Evolutionary conservation across 2,888 invertebrate genomes (phyloP), one percentile per base, ranked within the genome.

Genomic region (Aporophyla nigra): DNA sequence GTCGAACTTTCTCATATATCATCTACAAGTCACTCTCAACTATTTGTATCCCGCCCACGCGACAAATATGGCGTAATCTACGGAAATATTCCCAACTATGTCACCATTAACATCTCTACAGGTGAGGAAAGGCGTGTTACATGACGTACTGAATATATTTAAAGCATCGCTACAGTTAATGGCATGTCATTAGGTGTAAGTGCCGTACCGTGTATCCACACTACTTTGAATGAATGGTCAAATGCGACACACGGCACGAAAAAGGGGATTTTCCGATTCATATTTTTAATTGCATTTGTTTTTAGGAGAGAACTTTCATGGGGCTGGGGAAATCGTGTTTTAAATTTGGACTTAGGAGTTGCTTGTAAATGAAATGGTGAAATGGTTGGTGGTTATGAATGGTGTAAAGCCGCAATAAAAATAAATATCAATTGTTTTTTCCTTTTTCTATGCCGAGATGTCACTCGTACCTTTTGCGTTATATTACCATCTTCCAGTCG

Each of bases 111-210:
- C 58, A 81, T 85, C 81, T 66, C 70, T 46, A 53, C 43, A 70
- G 66, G 70, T 75, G 76, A 85, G 82, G 46, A 85, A 82, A 86
- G 27, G 65, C 59, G 59, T 66, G 70, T 63, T 76, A 79, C 86
- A 71, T 66, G n/a, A n/a, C n/a, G 69, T 33, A 71, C 68, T 56
- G 84, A 77, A 84, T 87, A 87, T 77, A 83, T 80, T 80, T 85
- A 83, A 79, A 88, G 78, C 76, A 80, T 83, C 84, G 79, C 83
- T 81, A 65, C 78, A 67, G 70, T 83, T 87, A 89, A 88, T 84
- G 83, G 82, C 59, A 82, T 80, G 83, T 84, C 75, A 81, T 90
- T 87, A 85, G 75, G 75, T 82, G 74, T 84, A 86, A 90, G 88
- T 90, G 88, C 86, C 69, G 74, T 85, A 83, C 79, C 85, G 80